phyloP scores from a whole-genome alignment of 2,113 vertebrate genomes.

The Myotis davidii region DNA sequence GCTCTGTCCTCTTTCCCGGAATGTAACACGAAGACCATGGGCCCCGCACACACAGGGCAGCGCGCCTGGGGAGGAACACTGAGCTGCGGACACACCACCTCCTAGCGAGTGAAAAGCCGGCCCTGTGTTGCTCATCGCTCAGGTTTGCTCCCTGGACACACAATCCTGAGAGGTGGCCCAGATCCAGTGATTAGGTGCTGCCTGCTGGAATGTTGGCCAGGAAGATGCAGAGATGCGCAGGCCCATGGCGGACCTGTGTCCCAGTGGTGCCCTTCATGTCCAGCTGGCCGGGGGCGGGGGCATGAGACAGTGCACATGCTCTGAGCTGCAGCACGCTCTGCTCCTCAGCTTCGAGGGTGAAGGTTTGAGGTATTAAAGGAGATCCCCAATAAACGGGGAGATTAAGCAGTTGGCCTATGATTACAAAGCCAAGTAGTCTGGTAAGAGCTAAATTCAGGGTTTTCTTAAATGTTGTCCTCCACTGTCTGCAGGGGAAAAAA shows the following conservation, averaged over 20 bases:
- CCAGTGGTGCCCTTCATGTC: fast-evolving
- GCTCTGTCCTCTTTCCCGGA: fast-evolving
- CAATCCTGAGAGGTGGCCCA: neutral
- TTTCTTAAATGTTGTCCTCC: neutral
- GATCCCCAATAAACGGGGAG: neutral
- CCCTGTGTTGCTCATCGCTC: neutral
- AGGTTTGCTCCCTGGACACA: neutral
- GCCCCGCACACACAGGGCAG: fast-evolving
- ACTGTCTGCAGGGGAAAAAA: neutral
- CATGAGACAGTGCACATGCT: fast-evolving
- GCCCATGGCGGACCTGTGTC: neutral
- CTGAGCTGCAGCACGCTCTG: neutral
- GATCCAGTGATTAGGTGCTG: fast-evolving
- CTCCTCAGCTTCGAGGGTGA: neutral
- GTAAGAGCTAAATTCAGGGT: neutral
- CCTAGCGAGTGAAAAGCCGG: neutral
- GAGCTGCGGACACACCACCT: fast-evolving
- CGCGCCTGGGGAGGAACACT: fast-evolving
- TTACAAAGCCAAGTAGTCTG: neutral
- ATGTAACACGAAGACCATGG: fast-evolving
- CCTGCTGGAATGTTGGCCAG: neutral
- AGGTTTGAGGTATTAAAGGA: neutral
- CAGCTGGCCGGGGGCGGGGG: fast-evolving
- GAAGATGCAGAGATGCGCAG: fast-evolving
- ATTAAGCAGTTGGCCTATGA: neutral